Evolutionary conservation across 2,888 invertebrate species (phyloP).

Genomic region (Deilephila elpenor): DNA sequence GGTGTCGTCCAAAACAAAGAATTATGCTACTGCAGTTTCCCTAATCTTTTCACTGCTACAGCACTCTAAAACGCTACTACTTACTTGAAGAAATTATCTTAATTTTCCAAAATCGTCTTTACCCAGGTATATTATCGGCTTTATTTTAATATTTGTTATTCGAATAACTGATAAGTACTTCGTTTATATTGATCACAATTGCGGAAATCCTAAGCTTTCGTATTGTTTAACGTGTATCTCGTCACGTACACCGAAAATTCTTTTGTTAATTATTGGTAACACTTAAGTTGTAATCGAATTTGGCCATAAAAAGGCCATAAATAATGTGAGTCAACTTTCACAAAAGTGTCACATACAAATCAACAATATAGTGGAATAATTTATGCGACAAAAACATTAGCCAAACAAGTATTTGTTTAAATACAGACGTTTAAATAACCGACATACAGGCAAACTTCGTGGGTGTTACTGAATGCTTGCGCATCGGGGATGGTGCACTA

Average conservation of each 20-base stretch:
- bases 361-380: slow-evolving; percentile 13
- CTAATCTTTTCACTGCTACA: too few relatives aligned
- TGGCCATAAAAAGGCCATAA: neutral
- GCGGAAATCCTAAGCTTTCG: too few relatives aligned
- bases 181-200: too few relatives aligned
- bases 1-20: too few relatives aligned
- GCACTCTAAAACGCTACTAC: too few relatives aligned
- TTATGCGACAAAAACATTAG: slow-evolving; percentile 18
- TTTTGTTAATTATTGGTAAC: neutral
- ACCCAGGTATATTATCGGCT: too few relatives aligned
- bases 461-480: slow-evolving; percentile 59
- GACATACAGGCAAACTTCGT: slow-evolving; percentile 48
- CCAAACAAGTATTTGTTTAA: slow-evolving; percentile 6
- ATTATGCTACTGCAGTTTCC: too few relatives aligned
- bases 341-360: neutral
- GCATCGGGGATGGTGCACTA: slow-evolving; percentile 48
- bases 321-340: neutral
- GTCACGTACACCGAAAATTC: neutral
- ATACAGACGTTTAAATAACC: slow-evolving; percentile 17
- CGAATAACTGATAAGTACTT: too few relatives aligned
- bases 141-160: too few relatives aligned
- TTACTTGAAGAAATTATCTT: too few relatives aligned
- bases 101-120: too few relatives aligned
- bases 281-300: neutral
- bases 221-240: neutral